Conservation (phyloP, 2,113 vertebrate genomes). For the Austrofundulus limnaeus region DNA sequence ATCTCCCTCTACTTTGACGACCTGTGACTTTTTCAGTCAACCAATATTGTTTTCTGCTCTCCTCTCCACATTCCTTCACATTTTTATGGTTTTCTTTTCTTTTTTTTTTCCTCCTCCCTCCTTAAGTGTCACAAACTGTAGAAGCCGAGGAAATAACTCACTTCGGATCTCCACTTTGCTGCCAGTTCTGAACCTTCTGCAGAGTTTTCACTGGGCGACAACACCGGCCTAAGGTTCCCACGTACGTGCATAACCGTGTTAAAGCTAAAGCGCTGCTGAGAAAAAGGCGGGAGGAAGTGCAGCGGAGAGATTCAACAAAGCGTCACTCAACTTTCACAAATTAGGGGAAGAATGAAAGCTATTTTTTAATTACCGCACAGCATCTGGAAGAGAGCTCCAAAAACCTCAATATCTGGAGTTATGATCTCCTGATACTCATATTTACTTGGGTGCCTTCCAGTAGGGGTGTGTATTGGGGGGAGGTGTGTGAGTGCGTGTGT, state of each 20-base stretch:
- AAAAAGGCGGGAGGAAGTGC: constrained; percentile 9
- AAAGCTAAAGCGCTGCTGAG: constrained; percentile 30
- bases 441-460: constrained; percentile 61
- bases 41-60: no score
- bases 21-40: background rate
- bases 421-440: constrained; percentile 66
- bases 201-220: constrained; percentile 5
- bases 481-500: background rate
- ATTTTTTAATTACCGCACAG: constrained; percentile 75
- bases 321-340: constrained; percentile 65
- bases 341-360: constrained; percentile 73
- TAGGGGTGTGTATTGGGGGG: no score
- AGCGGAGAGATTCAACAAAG: constrained; percentile 44
- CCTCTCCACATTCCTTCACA: no score
- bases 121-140: no score
- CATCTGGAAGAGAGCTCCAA: constrained; percentile 70
- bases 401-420: constrained; percentile 72
- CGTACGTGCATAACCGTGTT: constrained; percentile 31
- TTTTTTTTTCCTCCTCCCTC: no score
- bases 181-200: background rate
- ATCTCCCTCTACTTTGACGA: background rate
- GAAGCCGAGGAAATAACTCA: background rate
- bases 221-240: constrained; percentile 22
- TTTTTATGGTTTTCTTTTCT: no score
- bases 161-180: background rate